These are phyloP conservation scores for Saimiri boliviensis DNA, from an alignment of 2,113 vertebrate genomes.

Conservation along the genomic window DNA sequence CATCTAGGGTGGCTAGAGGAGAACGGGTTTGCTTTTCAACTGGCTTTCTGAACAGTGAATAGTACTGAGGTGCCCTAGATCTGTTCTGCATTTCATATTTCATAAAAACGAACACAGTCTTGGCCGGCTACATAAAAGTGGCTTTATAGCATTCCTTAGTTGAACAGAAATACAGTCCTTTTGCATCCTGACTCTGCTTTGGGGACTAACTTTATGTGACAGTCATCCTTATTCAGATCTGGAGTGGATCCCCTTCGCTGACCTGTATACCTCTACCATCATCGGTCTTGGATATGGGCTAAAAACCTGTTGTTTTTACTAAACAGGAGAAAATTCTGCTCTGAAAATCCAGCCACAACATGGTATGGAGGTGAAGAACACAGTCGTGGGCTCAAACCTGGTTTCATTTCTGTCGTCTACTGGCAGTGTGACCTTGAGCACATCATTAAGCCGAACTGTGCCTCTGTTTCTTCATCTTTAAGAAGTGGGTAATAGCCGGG, in stretches of 20 bases:
- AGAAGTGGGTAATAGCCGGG: background rate
- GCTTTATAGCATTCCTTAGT: background rate
- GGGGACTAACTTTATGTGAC: background rate
- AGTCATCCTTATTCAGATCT: background rate
- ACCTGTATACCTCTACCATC: background rate
- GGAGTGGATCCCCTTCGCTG: background rate
- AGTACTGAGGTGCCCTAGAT: background rate
- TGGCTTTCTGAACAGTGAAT: background rate
- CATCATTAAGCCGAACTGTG: background rate
- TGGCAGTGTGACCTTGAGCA: background rate
- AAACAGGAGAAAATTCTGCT: background rate
- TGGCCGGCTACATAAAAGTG: background rate
- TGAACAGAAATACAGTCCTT: background rate
- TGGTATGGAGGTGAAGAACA: background rate
- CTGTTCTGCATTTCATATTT: background rate
- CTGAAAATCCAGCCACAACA: background rate
- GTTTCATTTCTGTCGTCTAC: background rate
- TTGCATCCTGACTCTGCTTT: background rate
- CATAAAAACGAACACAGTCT: background rate
- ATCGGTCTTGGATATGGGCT: background rate
- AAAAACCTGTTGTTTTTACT: background rate
- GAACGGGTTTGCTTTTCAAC: background rate
- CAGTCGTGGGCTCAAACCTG: background rate
- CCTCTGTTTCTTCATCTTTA: background rate
- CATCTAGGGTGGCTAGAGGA: no score